Percentiles rank a stretch among this genome's conserved stretches.
These are phyloP conservation scores for Ciconia maguari DNA, from an alignment of 2,113 vertebrate species.

Conservation along the genomic window DNA sequence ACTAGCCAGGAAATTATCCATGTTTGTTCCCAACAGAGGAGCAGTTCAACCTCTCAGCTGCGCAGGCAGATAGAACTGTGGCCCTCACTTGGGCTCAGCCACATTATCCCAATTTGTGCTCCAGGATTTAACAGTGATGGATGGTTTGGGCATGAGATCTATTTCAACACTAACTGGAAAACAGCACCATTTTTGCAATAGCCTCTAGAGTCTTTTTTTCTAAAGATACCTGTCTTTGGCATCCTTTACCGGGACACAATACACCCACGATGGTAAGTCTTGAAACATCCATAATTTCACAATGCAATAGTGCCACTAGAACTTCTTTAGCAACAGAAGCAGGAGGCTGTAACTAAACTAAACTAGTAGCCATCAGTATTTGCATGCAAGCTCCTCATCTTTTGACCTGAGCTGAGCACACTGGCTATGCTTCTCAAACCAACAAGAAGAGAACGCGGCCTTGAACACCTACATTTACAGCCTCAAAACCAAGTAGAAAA, in stretches of 20 bases:
- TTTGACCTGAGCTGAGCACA: neutral
- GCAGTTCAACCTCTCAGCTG: neutral
- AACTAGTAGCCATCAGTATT: neutral
- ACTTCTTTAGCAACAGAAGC: neutral
- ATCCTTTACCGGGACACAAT: neutral
- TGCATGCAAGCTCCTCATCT: neutral
- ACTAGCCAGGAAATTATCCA: neutral
- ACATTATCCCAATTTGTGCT: neutral
- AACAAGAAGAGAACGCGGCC: neutral
- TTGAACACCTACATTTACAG: neutral
- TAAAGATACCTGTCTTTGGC: neutral
- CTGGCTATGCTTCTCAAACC: neutral
- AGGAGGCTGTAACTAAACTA: neutral
- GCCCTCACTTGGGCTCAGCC: neutral
- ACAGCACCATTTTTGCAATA: neutral
- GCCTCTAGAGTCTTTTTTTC: neutral
- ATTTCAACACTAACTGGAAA: neutral
- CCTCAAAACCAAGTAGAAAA: neutral
- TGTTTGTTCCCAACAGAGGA: neutral
- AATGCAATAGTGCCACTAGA: neutral
- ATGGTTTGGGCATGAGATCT: neutral
- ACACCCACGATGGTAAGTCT: neutral
- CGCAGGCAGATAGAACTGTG: neutral
- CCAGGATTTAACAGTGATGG: neutral
- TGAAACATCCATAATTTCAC: neutral